Percentiles rank a stretch among this genome's conserved stretches.
phyloP scores from a whole-genome alignment of 2,888 invertebrate species.

The Mycalesis mineus region DNA sequence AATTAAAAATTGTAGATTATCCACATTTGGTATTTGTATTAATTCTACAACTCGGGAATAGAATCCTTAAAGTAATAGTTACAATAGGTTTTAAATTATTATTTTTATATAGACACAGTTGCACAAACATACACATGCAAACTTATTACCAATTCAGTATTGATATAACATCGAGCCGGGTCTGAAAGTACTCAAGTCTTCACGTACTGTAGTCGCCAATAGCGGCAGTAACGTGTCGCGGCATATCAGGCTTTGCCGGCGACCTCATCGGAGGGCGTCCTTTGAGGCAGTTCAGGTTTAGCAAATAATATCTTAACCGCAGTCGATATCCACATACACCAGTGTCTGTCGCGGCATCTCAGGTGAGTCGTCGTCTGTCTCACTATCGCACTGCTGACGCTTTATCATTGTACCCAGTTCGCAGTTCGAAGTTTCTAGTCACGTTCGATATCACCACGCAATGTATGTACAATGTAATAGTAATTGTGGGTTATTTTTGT shows the following conservation, averaged over 20 bases:
- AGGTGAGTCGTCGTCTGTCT: conserved; percentile 34
- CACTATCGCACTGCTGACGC: conserved; percentile 47
- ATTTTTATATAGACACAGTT: no score
- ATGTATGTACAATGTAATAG: conserved; percentile 22
- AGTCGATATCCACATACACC: conserved; percentile 24
- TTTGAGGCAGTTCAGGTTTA: conserved; percentile 26
- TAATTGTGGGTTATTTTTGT: conserved; percentile 20
- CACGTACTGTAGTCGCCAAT: conserved; percentile 57
- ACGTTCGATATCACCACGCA: conserved; percentile 24
- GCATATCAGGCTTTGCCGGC: conserved; percentile 69
- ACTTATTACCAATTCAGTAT: no score
- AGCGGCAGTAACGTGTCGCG: conserved; percentile 62
- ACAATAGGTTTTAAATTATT: no score
- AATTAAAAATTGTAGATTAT: no score
- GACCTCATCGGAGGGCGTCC: conserved; percentile 59
- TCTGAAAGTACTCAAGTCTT: conserved; percentile 51
- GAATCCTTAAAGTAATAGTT: no score
- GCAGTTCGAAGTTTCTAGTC: conserved; percentile 50
- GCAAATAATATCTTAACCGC: conserved; percentile 27
- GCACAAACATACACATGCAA: no score
- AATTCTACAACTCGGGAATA: no score
- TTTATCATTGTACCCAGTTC: conserved; percentile 44
- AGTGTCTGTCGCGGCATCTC: conserved; percentile 32
- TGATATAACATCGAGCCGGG: conserved; percentile 30
- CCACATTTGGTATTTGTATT: no score